These are phyloP conservation scores for Eumacrocentrus americanus DNA, from an alignment of 2,888 invertebrate genomes.

Conservation along the genomic window DNA sequence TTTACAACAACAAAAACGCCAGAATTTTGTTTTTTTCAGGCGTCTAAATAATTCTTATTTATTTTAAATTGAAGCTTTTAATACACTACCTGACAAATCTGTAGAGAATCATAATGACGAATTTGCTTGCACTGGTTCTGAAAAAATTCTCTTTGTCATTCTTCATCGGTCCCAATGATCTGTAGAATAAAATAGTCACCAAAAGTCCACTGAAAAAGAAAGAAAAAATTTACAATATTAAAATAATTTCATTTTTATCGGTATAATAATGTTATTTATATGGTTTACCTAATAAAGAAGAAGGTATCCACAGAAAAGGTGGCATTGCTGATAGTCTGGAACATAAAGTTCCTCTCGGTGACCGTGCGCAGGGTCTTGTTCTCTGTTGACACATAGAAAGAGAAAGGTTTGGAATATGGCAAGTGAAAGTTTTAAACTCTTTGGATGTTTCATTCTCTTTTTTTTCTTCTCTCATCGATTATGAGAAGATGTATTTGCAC, in stretches of 20 bases:
- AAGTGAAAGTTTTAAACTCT: constrained; percentile 29
- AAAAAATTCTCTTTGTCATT: constrained; percentile 65
- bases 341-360: constrained; percentile 77
- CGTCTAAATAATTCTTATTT: too few relatives aligned
- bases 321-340: constrained; percentile 84
- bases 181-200: constrained; percentile 83
- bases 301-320: constrained; percentile 87
- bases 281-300: constrained; percentile 80
- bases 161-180: constrained; percentile 72
- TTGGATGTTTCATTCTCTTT: too few relatives aligned
- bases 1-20: too few relatives aligned
- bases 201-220: constrained; percentile 72
- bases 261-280: neutral
- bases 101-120: constrained; percentile 66
- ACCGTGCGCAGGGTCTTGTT: constrained; percentile 77
- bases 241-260: neutral
- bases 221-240: neutral
- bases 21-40: too few relatives aligned
- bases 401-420: constrained; percentile 41
- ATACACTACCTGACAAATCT: constrained; percentile 70
- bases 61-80: too few relatives aligned
- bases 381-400: constrained; percentile 63
- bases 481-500: neutral
- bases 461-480: neutral
- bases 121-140: constrained; percentile 59